phyloP scores from a whole-genome alignment of 2,888 invertebrate species.

The Leucozona laternaria region DNA sequence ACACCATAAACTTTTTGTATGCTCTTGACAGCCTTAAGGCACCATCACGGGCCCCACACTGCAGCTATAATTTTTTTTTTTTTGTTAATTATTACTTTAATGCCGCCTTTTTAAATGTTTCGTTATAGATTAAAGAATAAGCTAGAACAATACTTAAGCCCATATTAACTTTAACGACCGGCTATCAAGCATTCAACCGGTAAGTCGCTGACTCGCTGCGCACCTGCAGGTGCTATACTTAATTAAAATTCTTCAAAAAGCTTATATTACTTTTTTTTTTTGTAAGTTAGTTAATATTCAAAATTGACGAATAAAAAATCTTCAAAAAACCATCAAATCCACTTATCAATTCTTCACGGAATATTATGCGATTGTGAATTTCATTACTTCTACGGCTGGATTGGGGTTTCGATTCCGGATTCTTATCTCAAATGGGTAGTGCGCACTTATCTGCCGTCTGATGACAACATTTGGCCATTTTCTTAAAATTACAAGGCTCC shows the following conservation, averaged over 20 bases:
- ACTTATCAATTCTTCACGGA: slow-evolving; percentile 66
- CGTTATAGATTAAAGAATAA: slow-evolving; percentile 24
- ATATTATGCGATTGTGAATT: slow-evolving; percentile 68
- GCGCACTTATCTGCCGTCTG: slow-evolving; percentile 51
- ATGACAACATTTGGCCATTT: slow-evolving; percentile 71
- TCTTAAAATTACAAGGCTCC: slow-evolving; percentile 58
- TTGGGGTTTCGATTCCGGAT: slow-evolving; percentile 1
- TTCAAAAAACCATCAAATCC: slow-evolving; percentile 51
- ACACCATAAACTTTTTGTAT: neutral
- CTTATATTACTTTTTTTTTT: neutral
- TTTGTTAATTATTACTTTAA: slow-evolving; percentile 16
- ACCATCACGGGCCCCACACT: neutral
- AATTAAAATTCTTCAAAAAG: slow-evolving; percentile 43
- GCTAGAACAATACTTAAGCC: slow-evolving; percentile 43
- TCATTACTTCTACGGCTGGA: slow-evolving; percentile 44
- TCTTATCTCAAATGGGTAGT: slow-evolving; percentile 41
- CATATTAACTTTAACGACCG: slow-evolving; percentile 61
- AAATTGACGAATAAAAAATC: slow-evolving; percentile 40
- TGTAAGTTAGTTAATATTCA: slow-evolving; percentile 60
- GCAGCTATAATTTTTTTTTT: neutral
- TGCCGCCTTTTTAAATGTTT: slow-evolving; percentile 8
- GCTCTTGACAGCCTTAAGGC: neutral
- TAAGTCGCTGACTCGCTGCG: slow-evolving; percentile 24
- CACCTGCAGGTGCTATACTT: slow-evolving; percentile 23
- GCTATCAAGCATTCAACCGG: slow-evolving; percentile 45